These are phyloP conservation scores for Mystacornis crossleyi DNA, from an alignment of 2,113 vertebrate species.

Conservation along the genomic window DNA sequence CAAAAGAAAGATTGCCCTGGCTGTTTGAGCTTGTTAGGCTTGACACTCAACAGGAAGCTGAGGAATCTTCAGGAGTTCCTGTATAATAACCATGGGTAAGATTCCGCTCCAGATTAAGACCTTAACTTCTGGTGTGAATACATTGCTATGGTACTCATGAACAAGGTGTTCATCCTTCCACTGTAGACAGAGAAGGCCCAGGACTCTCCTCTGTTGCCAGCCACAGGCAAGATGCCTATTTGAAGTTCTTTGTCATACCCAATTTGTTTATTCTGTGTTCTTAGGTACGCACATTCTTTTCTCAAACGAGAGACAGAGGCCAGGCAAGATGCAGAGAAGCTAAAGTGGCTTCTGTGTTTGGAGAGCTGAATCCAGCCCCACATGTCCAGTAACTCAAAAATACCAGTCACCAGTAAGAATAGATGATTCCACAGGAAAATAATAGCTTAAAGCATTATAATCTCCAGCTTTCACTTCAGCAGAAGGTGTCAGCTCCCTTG, in stretches of 20 bases:
- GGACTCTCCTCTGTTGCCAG: neutral
- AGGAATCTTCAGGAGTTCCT: neutral
- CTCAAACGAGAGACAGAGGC: neutral
- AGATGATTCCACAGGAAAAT: neutral
- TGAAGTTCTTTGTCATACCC: neutral
- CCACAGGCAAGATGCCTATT: neutral
- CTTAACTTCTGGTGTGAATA: neutral
- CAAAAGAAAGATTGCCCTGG: neutral
- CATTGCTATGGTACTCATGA: neutral
- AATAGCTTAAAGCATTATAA: neutral
- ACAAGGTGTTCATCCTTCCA: neutral
- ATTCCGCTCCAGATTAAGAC: neutral
- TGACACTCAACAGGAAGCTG: neutral
- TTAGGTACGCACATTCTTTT: neutral
- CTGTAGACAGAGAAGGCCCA: neutral
- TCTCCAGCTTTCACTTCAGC: neutral
- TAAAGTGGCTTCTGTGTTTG: neutral
- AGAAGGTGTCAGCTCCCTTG: neutral
- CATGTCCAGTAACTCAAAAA: accelerated
- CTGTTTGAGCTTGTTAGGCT: neutral
- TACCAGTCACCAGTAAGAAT: neutral
- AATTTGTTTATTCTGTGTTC: neutral
- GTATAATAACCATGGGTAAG: neutral
- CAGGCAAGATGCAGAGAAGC: neutral
- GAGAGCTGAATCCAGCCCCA: neutral